Percentiles rank a stretch among this genome's conserved stretches.
phyloP scores from a whole-genome alignment of 2,797 vertebrate species.

The Ispidina picta region DNA sequence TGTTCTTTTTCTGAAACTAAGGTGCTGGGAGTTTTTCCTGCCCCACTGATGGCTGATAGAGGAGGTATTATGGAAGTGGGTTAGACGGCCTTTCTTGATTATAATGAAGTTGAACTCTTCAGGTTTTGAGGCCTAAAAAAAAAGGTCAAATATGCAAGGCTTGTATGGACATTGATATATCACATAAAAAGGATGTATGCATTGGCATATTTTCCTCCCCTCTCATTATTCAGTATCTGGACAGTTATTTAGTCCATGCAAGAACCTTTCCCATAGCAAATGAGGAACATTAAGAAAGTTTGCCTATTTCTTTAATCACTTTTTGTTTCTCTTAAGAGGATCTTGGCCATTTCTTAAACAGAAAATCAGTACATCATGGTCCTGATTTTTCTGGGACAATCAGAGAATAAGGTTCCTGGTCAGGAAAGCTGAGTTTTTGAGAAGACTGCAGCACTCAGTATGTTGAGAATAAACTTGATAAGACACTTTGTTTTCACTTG shows the following conservation, averaged over 20 bases:
- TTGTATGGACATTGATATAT: background rate
- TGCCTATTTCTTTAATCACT: background rate
- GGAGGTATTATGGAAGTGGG: background rate
- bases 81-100: background rate
- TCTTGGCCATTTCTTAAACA: background rate
- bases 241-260: background rate
- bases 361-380: background rate
- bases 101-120: background rate
- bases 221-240: background rate
- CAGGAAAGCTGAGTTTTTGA: background rate
- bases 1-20: background rate
- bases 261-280: background rate
- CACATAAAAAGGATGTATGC: background rate
- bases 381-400: background rate
- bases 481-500: background rate
- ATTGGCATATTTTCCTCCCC: background rate
- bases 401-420: background rate
- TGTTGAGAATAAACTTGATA: background rate
- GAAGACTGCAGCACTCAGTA: background rate
- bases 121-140: background rate
- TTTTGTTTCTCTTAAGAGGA: background rate
- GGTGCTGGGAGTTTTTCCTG: background rate
- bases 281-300: background rate
- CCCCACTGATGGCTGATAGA: background rate
- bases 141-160: background rate